phyloP scores from a whole-genome alignment of 2,888 invertebrate species.

The Philonicus albiceps region DNA sequence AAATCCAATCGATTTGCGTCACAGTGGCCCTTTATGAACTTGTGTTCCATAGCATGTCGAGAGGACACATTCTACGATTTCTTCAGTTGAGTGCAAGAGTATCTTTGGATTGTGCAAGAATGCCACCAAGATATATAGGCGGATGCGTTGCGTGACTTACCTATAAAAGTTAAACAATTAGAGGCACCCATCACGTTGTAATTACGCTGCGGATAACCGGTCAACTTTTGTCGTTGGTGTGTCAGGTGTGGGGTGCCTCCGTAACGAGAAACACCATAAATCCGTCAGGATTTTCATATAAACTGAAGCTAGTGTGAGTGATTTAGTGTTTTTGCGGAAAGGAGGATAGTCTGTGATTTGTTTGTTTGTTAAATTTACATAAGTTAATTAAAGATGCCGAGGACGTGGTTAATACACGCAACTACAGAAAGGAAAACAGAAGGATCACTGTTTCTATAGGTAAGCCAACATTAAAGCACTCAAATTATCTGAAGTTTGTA shows the following conservation, averaged over 20 bases:
- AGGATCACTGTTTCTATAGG: neutral
- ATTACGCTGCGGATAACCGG: neutral
- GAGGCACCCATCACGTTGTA: neutral
- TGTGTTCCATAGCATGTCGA: neutral
- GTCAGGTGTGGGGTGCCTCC: neutral
- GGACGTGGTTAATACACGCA: neutral
- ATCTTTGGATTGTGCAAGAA: neutral
- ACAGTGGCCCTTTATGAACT: neutral
- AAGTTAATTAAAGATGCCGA: slow-evolving; percentile 8
- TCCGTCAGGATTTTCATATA: neutral
- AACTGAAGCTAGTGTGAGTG: neutral
- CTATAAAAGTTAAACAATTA: neutral
- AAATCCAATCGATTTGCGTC: neutral
- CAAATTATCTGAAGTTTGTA: neutral
- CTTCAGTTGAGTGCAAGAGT: neutral
- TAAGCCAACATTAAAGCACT: neutral
- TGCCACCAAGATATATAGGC: neutral
- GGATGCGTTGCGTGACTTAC: neutral
- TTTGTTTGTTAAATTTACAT: slow-evolving; percentile 21
- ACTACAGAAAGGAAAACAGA: neutral
- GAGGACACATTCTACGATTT: neutral
- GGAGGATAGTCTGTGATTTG: neutral
- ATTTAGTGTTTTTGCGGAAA: neutral
- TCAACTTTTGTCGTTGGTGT: neutral
- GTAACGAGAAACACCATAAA: neutral